A percentile compares a stretch with the other conserved stretches of the same genome.
phyloP scores from a whole-genome alignment of 2,113 vertebrate genomes.

The Mormoops blainvillei region DNA sequence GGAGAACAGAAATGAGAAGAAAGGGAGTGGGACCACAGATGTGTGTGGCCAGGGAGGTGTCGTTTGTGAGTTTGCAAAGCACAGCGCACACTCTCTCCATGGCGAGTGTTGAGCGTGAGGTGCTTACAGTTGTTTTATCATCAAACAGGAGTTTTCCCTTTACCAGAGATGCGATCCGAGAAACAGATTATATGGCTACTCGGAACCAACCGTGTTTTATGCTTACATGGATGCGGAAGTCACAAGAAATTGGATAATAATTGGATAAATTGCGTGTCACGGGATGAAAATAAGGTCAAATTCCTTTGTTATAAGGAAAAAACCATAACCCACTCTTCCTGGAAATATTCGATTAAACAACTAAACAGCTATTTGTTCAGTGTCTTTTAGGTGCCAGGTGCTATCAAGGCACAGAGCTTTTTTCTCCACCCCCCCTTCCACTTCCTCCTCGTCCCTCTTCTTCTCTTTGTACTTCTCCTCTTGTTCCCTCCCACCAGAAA shows the following conservation, averaged over 20 bases:
- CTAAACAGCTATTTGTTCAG: neutral
- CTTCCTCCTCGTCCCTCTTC: neutral
- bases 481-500: neutral
- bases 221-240: slow-evolving; percentile 25
- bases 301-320: slow-evolving; percentile 30
- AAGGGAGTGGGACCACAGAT: no score
- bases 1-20: neutral
- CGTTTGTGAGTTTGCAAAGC: neutral
- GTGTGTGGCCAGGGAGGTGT: no score
- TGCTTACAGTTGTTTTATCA: neutral
- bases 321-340: neutral
- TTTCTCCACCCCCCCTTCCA: neutral
- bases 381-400: neutral
- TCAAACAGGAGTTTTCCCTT: neutral
- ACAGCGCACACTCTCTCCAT: neutral
- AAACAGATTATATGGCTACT: neutral
- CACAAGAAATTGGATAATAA: slow-evolving; percentile 33
- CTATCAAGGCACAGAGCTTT: neutral
- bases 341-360: slow-evolving; percentile 48
- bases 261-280: slow-evolving; percentile 30
- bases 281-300: slow-evolving; percentile 43
- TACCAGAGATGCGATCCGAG: neutral
- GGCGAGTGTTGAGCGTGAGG: neutral
- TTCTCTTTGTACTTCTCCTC: neutral
- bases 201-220: slow-evolving; percentile 23